Conservation (phyloP, 1,140 invertebrate species). For the Lycorma delicatula region DNA sequence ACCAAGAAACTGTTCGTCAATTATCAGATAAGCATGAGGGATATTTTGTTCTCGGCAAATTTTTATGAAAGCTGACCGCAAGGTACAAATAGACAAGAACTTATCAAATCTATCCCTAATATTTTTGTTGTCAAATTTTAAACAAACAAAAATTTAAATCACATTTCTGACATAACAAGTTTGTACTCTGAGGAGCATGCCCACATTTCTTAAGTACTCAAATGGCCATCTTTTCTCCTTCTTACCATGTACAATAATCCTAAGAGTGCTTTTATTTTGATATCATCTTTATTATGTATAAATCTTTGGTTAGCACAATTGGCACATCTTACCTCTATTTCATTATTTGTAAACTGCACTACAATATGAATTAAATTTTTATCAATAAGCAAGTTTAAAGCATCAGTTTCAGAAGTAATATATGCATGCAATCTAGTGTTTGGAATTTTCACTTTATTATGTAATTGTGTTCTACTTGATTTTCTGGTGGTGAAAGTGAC, state of each 20-base stretch:
- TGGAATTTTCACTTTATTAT: background rate
- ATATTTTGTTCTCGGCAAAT: conserved; percentile 26
- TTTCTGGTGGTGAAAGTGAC: background rate
- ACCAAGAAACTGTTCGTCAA: conserved; percentile 34
- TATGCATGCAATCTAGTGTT: background rate
- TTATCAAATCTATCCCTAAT: conserved; percentile 22
- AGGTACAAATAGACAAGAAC: conserved; percentile 21
- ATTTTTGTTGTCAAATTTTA: conserved; percentile 32
- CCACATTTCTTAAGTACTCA: background rate
- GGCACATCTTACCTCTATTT: background rate
- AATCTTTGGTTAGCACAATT: background rate
- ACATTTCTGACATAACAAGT: conserved; percentile 26
- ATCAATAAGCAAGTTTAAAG: background rate
- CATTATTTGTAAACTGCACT: background rate
- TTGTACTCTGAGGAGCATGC: background rate
- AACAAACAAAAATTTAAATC: conserved; percentile 32
- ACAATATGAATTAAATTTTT: background rate
- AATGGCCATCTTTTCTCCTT: too few species aligned
- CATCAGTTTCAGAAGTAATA: background rate
- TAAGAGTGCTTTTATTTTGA: background rate
- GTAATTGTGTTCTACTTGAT: background rate
- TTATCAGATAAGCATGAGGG: conserved; percentile 27
- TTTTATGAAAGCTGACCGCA: conserved; percentile 22
- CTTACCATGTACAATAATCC: background rate
- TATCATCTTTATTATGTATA: background rate